These are phyloP conservation scores for Euura lappo DNA, from an alignment of 1,140 invertebrate species.

Conservation along the genomic window DNA sequence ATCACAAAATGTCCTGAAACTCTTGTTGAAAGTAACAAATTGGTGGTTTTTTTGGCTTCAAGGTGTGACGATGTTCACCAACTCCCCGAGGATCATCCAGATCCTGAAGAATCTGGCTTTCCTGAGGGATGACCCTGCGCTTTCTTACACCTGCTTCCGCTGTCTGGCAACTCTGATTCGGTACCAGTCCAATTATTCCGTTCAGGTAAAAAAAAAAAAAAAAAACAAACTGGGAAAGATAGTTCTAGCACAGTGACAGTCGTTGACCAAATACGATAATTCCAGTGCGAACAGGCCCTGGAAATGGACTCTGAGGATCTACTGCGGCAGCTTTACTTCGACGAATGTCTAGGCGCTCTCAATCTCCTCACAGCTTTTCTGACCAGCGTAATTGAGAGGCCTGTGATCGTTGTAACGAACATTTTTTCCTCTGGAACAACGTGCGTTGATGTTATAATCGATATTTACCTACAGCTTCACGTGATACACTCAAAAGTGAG, in stretches of 20 bases:
- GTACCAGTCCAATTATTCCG: constrained; percentile 24
- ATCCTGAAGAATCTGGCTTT: constrained; percentile 27
- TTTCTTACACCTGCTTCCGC: constrained; percentile 25
- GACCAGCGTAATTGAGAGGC: not conserved
- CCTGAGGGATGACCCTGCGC: constrained; percentile 16
- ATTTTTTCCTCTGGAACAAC: not conserved
- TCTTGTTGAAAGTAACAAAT: too few species aligned
- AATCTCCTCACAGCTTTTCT: constrained; percentile 27
- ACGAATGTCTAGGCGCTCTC: not conserved
- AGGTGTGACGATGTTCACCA: not conserved
- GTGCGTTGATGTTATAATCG: constrained; percentile 16
- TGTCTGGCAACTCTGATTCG: constrained; percentile 27
- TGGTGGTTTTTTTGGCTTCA: too few species aligned
- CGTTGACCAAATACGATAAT: not conserved
- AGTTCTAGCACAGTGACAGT: too few species aligned
- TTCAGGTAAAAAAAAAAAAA: constrained; percentile 24
- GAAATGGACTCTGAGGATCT: constrained; percentile 22
- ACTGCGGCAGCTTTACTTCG: constrained; percentile 17
- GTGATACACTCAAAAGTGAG: not conserved
- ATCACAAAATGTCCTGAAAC: not conserved
- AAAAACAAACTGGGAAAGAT: too few species aligned
- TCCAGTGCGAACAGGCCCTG: constrained; percentile 16
- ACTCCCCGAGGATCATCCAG: constrained; percentile 18
- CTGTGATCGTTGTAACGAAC: not conserved
- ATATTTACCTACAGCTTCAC: constrained; percentile 18